Evolutionary conservation across 1,140 invertebrate genomes (phyloP).

Genomic region (Drosophila gunungcola): DNA sequence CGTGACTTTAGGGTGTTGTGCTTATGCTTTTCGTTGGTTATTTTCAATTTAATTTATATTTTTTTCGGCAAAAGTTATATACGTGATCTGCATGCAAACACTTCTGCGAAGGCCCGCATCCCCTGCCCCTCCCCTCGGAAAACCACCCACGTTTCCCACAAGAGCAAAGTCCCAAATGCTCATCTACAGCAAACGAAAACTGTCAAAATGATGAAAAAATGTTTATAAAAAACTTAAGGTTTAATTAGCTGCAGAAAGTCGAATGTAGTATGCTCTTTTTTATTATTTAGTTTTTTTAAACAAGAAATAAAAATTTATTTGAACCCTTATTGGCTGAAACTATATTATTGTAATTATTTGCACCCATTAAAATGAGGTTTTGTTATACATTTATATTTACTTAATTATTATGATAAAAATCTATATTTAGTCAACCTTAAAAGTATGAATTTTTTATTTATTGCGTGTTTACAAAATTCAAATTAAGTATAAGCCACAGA

Average conservation of each 20-base stretch:
- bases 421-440: neutral
- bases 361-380: neutral
- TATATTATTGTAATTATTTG: neutral
- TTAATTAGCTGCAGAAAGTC: neutral
- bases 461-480: too few species aligned
- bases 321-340: neutral
- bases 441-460: too few species aligned
- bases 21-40: slow-evolving; percentile 49
- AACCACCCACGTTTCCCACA: slow-evolving; percentile 35
- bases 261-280: slow-evolving; percentile 4
- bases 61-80: slow-evolving; percentile 60
- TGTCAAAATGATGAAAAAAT: slow-evolving; percentile 68
- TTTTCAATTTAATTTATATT: slow-evolving; percentile 64
- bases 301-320: too few species aligned
- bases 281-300: neutral
- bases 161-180: slow-evolving; percentile 33
- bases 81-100: slow-evolving; percentile 70
- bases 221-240: slow-evolving; percentile 9
- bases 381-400: neutral
- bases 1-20: slow-evolving; percentile 79
- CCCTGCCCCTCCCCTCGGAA: slow-evolving; percentile 19
- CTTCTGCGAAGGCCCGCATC: slow-evolving; percentile 44
- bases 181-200: slow-evolving; percentile 41
- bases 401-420: too few species aligned
- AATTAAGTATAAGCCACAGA: slow-evolving; percentile 10